Conservation (phyloP, 2,888 invertebrate genomes). For the Tricholauxania praeusta region DNA sequence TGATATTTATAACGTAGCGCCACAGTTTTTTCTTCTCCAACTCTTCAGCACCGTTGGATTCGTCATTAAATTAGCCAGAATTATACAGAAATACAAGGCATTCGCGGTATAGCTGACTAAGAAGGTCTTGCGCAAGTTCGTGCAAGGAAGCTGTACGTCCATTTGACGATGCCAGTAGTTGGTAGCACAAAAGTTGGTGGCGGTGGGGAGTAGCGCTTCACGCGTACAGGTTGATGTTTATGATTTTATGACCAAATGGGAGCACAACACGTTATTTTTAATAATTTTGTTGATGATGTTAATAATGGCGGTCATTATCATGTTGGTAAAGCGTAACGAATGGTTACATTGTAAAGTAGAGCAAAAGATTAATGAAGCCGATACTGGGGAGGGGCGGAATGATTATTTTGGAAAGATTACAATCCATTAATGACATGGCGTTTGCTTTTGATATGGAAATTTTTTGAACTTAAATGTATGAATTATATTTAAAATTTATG, state of each 20-base stretch:
- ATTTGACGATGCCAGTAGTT: neutral
- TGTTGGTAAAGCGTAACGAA: conserved; percentile 26
- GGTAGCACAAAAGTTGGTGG: neutral
- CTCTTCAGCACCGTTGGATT: conserved; percentile 16
- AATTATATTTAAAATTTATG: no score
- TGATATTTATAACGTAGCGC: conserved; percentile 27
- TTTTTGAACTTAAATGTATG: neutral
- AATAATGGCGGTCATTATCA: no score
- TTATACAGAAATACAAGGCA: conserved; percentile 46
- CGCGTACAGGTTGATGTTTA: conserved; percentile 29
- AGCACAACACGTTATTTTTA: conserved; percentile 12
- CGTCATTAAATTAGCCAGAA: conserved; percentile 45
- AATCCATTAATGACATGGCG: neutral
- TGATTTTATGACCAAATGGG: conserved; percentile 15
- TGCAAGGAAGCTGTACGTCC: neutral
- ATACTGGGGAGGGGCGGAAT: neutral
- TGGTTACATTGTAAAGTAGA: conserved; percentile 26
- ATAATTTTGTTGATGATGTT: no score
- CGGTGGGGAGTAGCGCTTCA: neutral
- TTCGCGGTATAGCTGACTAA: conserved; percentile 27
- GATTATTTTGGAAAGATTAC: neutral
- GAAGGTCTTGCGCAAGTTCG: neutral
- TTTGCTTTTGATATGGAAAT: conserved; percentile 25
- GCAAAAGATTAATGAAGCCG: conserved; percentile 12
- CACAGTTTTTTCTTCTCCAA: conserved; percentile 3